Evolutionary conservation across 2,888 invertebrate species (phyloP).

Genomic region (Apodemia hepburni): DNA sequence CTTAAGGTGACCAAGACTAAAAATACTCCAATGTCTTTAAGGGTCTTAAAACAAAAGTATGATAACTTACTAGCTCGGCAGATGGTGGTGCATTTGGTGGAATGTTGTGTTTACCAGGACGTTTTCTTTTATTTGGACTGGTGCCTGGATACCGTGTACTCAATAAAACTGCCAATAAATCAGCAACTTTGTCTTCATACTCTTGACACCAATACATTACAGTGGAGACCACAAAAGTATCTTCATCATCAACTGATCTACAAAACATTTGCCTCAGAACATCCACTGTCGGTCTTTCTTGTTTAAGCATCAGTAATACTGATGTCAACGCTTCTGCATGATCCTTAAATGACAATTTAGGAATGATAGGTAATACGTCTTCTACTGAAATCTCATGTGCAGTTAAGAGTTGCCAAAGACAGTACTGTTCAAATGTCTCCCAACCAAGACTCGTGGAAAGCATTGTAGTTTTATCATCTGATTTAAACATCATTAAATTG

Average conservation of each 20-base stretch:
- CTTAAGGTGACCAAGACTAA: too few relatives aligned
- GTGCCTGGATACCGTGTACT: slow-evolving; percentile 92
- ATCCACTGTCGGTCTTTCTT: slow-evolving; percentile 93
- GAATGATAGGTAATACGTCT: slow-evolving; percentile 87
- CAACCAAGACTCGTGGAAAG: slow-evolving; percentile 92
- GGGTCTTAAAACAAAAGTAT: not conserved
- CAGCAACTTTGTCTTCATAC: slow-evolving; percentile 92
- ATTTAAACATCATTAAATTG: slow-evolving; percentile 90
- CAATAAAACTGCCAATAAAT: slow-evolving; percentile 88
- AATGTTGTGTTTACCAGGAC: slow-evolving; percentile 86
- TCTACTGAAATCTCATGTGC: slow-evolving; percentile 97
- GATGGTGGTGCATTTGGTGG: slow-evolving; percentile 85
- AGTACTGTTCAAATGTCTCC: slow-evolving; percentile 98
- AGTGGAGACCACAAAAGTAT: slow-evolving; percentile 94
- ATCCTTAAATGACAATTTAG: slow-evolving; percentile 88
- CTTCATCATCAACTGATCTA: slow-evolving; percentile 86
- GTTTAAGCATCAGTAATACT: slow-evolving; percentile 93
- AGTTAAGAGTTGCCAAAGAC: slow-evolving; percentile 96
- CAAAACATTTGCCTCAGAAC: slow-evolving; percentile 91
- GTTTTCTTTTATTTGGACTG: slow-evolving; percentile 95
- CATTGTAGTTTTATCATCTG: slow-evolving; percentile 86
- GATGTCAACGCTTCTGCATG: slow-evolving; percentile 96
- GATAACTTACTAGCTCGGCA: slow-evolving; percentile 84
- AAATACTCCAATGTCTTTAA: too few relatives aligned
- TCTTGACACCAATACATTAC: slow-evolving; percentile 97